Conservation (phyloP, 2,888 invertebrate species). For the Oscheius sp. region DNA sequence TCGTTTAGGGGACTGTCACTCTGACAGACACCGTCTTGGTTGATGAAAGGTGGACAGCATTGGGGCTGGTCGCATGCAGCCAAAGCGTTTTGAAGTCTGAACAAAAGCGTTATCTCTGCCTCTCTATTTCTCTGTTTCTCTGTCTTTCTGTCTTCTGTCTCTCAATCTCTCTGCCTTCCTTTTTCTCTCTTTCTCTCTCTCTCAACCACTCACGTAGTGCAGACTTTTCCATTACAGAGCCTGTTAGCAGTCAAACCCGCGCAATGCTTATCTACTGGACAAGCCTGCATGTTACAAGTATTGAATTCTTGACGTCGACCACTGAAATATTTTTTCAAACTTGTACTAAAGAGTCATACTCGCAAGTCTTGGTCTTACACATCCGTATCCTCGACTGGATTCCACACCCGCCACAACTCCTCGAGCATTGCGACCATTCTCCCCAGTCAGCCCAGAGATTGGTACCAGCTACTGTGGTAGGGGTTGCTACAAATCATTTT, state of each 20-base stretch:
- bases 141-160: no score
- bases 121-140: background rate
- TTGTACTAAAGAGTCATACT: slow-evolving; percentile 39
- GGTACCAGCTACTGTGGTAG: slow-evolving; percentile 52
- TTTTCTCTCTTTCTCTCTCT: no score
- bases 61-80: slow-evolving; percentile 65
- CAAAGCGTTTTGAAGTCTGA: slow-evolving; percentile 50
- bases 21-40: slow-evolving; percentile 62
- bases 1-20: slow-evolving; percentile 29
- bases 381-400: slow-evolving; percentile 59
- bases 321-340: slow-evolving; percentile 42
- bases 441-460: slow-evolving; percentile 70
- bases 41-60: slow-evolving; percentile 70
- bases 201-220: slow-evolving; percentile 46
- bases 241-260: slow-evolving; percentile 58
- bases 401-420: slow-evolving; percentile 71
- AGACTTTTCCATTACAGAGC: slow-evolving; percentile 62
- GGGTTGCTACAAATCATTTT: slow-evolving; percentile 39
- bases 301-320: slow-evolving; percentile 69
- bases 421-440: slow-evolving; percentile 67
- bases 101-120: slow-evolving; percentile 10
- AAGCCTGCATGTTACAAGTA: slow-evolving; percentile 69
- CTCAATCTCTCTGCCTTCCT: no score
- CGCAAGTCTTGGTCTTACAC: slow-evolving; percentile 66
- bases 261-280: slow-evolving; percentile 66